Percentiles rank a stretch among this genome's conserved stretches.
Evolutionary conservation across 1,140 invertebrate genomes (phyloP).

Genomic region (Papilio helenus): DNA sequence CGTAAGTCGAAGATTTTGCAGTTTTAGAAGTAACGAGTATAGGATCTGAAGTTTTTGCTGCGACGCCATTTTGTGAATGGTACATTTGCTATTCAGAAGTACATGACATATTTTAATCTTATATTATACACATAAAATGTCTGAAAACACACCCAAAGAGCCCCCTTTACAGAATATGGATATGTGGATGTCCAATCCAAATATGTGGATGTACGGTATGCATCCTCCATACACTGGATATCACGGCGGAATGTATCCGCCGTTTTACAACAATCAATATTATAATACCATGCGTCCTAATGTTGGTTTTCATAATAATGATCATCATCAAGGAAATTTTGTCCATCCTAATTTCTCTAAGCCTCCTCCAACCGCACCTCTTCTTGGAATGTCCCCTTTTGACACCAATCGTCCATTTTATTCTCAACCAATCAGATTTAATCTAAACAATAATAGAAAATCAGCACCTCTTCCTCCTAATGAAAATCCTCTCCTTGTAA

Average conservation of each 20-base stretch:
- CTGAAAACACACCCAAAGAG: slow-evolving; percentile 74
- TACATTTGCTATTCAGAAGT: slow-evolving; percentile 41
- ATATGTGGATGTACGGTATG: slow-evolving; percentile 77
- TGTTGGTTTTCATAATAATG: slow-evolving; percentile 58
- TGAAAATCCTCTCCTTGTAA: slow-evolving; percentile 81
- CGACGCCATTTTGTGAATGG: slow-evolving; percentile 55
- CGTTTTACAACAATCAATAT: slow-evolving; percentile 77
- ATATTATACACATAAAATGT: slow-evolving; percentile 51
- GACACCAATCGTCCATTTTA: slow-evolving; percentile 72
- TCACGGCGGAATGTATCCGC: slow-evolving; percentile 73
- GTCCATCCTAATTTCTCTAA: slow-evolving; percentile 69
- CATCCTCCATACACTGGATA: slow-evolving; percentile 79
- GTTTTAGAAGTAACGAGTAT: neutral
- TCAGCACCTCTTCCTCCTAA: slow-evolving; percentile 75
- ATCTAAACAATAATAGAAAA: slow-evolving; percentile 83
- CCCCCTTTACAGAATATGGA: slow-evolving; percentile 77
- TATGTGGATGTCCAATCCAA: slow-evolving; percentile 71
- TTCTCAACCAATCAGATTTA: slow-evolving; percentile 84
- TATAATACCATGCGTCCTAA: slow-evolving; percentile 74
- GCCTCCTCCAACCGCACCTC: slow-evolving; percentile 76
- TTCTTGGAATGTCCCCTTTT: slow-evolving; percentile 74
- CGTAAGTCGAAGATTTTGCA: slow-evolving; percentile 30
- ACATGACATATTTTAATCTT: slow-evolving; percentile 30
- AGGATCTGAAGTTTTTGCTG: slow-evolving; percentile 3
- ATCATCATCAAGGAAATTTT: slow-evolving; percentile 61